Conservation (phyloP, 2,797 vertebrate genomes). For the Octomys mimax region DNA sequence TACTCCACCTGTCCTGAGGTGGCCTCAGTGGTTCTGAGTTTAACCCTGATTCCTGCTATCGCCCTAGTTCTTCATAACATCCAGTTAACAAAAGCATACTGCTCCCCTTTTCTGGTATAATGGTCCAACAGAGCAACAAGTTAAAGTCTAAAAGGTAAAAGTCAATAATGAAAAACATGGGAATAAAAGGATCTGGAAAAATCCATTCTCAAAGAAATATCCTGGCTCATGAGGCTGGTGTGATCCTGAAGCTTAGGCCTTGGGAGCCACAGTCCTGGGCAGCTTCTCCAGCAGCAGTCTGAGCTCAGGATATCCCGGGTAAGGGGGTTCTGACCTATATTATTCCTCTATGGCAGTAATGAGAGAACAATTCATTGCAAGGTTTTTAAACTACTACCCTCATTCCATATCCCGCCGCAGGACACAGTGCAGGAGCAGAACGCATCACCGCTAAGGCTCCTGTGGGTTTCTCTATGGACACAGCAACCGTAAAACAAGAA, state of each 20-base stretch:
- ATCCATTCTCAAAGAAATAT: not conserved
- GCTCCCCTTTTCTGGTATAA: not conserved
- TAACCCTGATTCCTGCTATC: not conserved
- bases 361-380: not conserved
- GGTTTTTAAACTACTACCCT: not conserved
- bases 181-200: not conserved
- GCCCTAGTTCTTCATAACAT: not conserved
- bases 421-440: not conserved
- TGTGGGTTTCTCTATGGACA: not conserved
- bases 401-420: not conserved
- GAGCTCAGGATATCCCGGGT: not conserved
- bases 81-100: not conserved
- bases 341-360: too few species aligned
- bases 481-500: not conserved
- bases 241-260: not conserved
- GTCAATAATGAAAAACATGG: not conserved
- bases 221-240: not conserved
- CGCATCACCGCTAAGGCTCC: not conserved
- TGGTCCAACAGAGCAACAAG: not conserved
- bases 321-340: not conserved
- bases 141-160: not conserved
- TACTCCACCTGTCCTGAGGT: accelerated
- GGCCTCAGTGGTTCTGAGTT: not conserved
- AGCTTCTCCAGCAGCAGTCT: not conserved
- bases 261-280: not conserved